Conservation (phyloP, 1,140 invertebrate genomes). For the Paraescarpia echinospica region DNA sequence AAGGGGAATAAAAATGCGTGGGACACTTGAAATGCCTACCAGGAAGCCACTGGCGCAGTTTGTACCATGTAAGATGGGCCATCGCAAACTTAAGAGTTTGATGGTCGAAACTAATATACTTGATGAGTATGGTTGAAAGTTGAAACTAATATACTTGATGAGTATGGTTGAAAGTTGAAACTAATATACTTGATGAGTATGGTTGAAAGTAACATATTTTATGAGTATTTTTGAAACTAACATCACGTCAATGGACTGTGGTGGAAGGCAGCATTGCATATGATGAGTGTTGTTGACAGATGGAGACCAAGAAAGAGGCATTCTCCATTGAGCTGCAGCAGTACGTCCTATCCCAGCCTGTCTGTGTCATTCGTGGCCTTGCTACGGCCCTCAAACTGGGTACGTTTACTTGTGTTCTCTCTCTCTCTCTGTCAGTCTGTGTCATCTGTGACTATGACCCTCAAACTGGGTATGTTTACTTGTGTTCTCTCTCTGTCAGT, state of each 20-base stretch:
- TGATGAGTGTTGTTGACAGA: slow-evolving; percentile 43
- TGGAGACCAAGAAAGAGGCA: slow-evolving; percentile 97
- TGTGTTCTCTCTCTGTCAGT: no score
- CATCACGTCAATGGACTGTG: no score
- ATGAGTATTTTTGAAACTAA: background rate
- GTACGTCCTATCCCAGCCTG: slow-evolving; percentile 95
- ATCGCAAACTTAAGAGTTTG: no score
- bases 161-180: background rate
- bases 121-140: no score
- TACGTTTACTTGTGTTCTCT: slow-evolving; percentile 40
- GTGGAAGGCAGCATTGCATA: background rate
- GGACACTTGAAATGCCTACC: no score
- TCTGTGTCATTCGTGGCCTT: slow-evolving; percentile 91
- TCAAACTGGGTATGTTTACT: no score
- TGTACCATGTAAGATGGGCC: no score
- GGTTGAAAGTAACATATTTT: background rate
- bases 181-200: background rate
- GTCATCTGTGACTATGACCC: background rate
- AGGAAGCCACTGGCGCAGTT: no score
- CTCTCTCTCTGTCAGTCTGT: slow-evolving; percentile 7
- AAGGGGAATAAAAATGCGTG: no score
- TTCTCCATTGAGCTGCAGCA: slow-evolving; percentile 95
- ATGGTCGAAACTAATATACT: no score
- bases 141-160: no score
- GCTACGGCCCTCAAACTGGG: slow-evolving; percentile 88